Evolutionary conservation across 2,113 vertebrate genomes (phyloP), one percentile per base, ranked within the genome.

Genomic region (Neodon shergylaensis): DNA sequence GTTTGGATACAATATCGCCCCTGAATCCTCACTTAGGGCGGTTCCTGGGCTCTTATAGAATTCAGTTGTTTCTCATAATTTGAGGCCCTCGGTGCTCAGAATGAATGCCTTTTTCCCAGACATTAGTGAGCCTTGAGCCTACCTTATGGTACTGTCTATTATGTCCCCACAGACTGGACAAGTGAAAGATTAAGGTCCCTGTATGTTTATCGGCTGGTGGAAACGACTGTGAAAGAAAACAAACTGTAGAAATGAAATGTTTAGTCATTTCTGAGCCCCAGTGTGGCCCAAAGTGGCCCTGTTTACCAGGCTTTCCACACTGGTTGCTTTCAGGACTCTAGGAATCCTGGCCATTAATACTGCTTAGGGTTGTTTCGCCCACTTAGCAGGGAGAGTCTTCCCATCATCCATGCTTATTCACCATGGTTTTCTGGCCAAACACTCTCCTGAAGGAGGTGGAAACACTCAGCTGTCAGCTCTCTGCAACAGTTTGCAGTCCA

Each of bases 281-380:
- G 31, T 44, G 83, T 28, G 36, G 83, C 42, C 91, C 88, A 68
- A 36, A 26, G 63, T 4, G 4, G 63, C 52, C 58, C 44, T 88
- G n/a, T 76, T 68, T 86, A 66, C 84, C n/a, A 47, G 58, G 65
- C 7, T 93, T 65, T 21, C 63, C 39, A 89, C 91, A 93, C 73
- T 58, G 82, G 58, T 66, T 68, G 31, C 94, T 93, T 92, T 92
- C 74, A 94, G 81, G 28, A 79, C 90, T 83, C 39, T 11, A 89
- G 66, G 85, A 72, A 92, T 65, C 52, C 87, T 47, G 61, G 68
- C 31, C 3, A 44, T 81, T 39, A 47, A 24, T 28, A 44, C 39
- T 39, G 63, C 66, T 84, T 88, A 16, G 7, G 14, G 58, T 39
- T 42, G 65, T 85, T 85, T 65, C 74, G 68, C 61, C 36, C 31